A percentile compares a stretch with the other conserved stretches of the same genome.
phyloP scores from a whole-genome alignment of 2,888 invertebrate genomes.

The Rhamphomyia laevipes region DNA sequence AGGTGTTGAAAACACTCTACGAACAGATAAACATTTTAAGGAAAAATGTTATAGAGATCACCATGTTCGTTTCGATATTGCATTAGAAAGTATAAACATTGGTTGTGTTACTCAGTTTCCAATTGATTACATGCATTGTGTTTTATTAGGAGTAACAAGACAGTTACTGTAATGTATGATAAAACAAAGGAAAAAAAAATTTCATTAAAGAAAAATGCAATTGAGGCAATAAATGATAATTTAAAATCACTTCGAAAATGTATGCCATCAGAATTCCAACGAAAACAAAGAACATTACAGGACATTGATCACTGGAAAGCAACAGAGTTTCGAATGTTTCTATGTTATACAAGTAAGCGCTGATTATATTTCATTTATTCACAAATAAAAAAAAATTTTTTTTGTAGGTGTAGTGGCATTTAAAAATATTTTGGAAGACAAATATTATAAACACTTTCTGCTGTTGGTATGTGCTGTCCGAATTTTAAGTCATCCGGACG shows the following conservation, averaged over 20 bases:
- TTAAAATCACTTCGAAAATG: background rate
- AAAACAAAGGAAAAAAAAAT: background rate
- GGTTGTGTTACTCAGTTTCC: no score
- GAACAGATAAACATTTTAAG: no score
- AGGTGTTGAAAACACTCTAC: no score
- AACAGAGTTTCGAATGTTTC: background rate
- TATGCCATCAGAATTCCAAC: background rate
- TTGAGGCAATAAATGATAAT: background rate
- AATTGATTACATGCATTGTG: no score
- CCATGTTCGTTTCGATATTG: no score
- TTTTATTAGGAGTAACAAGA: no score
- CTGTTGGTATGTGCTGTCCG: background rate
- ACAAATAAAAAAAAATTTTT: background rate
- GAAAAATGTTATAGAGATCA: no score
- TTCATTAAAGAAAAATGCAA: background rate
- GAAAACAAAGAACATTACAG: background rate
- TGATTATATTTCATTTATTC: background rate
- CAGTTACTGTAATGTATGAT: no score
- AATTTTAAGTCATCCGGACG: background rate
- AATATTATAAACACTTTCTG: background rate
- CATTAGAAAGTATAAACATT: no score
- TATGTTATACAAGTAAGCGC: no score
- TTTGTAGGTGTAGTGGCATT: background rate
- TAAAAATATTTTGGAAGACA: background rate
- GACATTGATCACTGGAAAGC: slow-evolving; percentile 1